Conservation (phyloP, 1,140 invertebrate genomes). For the Panagrolaimus sp. region DNA sequence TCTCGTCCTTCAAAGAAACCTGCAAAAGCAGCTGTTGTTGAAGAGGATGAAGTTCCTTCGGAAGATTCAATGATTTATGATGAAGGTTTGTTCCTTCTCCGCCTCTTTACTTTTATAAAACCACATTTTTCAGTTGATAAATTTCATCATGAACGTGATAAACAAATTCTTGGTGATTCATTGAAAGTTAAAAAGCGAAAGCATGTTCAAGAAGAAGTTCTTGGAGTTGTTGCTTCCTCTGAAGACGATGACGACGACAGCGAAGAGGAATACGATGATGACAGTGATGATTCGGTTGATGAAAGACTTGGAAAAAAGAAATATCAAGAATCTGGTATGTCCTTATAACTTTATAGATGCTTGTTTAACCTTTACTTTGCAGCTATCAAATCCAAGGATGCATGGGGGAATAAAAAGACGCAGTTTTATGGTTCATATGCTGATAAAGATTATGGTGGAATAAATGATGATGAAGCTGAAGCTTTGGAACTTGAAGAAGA, state of each 20-base stretch:
- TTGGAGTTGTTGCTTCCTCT: neutral
- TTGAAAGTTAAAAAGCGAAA: neutral
- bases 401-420: constrained; percentile 34
- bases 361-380: neutral
- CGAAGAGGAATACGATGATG: constrained; percentile 21
- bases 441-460: constrained; percentile 35
- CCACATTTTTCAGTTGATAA: too few relatives aligned
- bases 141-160: constrained; percentile 3
- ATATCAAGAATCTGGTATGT: neutral
- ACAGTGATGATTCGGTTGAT: constrained; percentile 19
- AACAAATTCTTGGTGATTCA: too few relatives aligned
- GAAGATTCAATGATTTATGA: neutral
- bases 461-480: constrained; percentile 39
- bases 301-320: neutral
- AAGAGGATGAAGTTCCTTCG: neutral
- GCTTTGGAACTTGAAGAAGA: constrained; percentile 42
- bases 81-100: too few relatives aligned
- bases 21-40: too few relatives aligned
- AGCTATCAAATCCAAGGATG: constrained; percentile 17
- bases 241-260: neutral
- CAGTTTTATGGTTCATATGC: constrained; percentile 39
- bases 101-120: too few relatives aligned
- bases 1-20: too few relatives aligned
- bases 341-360: neutral
- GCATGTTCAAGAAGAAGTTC: neutral